Evolutionary conservation across 2,113 vertebrate species (phyloP).

Genomic region (Fukomys damarensis): DNA sequence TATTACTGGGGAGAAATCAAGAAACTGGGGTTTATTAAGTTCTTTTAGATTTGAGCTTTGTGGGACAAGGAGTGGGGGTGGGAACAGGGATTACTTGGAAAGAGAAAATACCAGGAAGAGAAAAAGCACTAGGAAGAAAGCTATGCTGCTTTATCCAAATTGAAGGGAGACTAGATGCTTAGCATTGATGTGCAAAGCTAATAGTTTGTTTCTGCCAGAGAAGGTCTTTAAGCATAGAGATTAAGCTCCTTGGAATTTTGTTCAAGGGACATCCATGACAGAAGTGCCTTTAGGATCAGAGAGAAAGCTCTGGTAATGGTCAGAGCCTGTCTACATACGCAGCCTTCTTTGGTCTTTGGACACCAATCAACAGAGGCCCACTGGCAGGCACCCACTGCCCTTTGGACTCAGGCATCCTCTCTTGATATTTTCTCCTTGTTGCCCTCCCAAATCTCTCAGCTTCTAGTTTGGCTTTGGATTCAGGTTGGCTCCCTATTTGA

Average conservation of each 20-base stretch:
- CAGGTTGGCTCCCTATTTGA: not conserved
- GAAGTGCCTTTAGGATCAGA: not conserved
- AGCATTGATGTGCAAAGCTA: accelerated
- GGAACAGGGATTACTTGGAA: not conserved
- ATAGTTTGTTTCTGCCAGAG: not conserved
- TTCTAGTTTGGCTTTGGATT: not conserved
- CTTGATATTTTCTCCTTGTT: not conserved
- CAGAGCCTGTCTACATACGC: accelerated
- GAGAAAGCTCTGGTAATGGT: accelerated
- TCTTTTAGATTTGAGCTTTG: not conserved
- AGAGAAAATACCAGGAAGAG: not conserved
- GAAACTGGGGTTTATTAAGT: not conserved
- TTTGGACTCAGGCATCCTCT: not conserved
- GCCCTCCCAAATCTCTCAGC: not conserved
- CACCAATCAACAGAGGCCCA: too few relatives aligned
- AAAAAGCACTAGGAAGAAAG: not conserved
- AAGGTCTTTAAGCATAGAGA: not conserved
- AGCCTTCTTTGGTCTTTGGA: not conserved
- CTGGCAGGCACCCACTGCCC: not conserved
- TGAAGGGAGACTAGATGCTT: not conserved
- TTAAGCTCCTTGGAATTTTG: not conserved
- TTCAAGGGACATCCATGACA: not conserved
- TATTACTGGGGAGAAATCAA: not conserved
- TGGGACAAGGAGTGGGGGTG: not conserved
- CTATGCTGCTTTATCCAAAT: not conserved